A percentile compares a stretch with the other conserved stretches of the same genome.
phyloP scores from a whole-genome alignment of 2,797 vertebrate genomes.

The Pseudochirops cupreus region DNA sequence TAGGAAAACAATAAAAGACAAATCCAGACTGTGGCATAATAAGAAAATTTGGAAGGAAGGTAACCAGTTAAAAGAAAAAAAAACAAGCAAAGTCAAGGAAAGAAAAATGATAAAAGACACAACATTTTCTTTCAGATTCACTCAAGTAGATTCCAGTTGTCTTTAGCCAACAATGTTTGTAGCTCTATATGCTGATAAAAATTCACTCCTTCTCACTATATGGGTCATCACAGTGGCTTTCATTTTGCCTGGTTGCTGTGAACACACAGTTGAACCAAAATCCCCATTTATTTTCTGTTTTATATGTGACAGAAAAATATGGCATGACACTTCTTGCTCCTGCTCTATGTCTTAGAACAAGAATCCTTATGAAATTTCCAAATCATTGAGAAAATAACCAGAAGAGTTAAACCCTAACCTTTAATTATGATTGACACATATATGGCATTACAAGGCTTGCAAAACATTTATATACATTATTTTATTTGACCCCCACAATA shows the following conservation, averaged over 20 bases:
- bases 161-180: not conserved
- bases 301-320: not conserved
- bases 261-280: not conserved
- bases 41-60: not conserved
- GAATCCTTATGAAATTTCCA: not conserved
- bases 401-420: not conserved
- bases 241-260: not conserved
- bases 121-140: not conserved
- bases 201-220: not conserved
- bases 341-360: not conserved
- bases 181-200: not conserved
- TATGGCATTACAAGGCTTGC: not conserved
- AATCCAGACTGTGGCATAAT: not conserved
- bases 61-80: too few relatives aligned
- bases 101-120: fast-evolving
- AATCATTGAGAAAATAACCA: not conserved
- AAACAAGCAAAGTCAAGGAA: too few relatives aligned
- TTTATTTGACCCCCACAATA: not conserved
- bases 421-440: not conserved
- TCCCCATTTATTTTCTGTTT: not conserved
- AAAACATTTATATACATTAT: not conserved
- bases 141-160: not conserved
- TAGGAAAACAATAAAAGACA: not conserved
- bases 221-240: not conserved
- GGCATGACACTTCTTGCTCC: not conserved